Evolutionary conservation across 2,113 vertebrate genomes (phyloP), one percentile per base, ranked within the genome.

Genomic region (Aldabrachelys gigantea): DNA sequence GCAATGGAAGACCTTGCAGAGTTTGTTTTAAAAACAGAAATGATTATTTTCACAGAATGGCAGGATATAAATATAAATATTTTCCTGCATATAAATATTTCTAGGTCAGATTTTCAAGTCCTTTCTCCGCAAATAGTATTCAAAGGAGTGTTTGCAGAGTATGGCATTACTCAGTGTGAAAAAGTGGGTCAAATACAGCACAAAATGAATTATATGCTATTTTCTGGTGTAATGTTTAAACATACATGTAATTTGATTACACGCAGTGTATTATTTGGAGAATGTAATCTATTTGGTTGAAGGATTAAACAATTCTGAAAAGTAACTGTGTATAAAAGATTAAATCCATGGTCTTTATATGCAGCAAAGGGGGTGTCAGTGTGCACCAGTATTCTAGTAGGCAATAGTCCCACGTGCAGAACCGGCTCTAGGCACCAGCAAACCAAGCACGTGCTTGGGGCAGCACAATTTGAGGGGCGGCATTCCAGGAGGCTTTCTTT

Each of bases 241-340:
- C 11, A 62, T 59, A 50, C 13, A 41, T 82, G 24, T 52, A 59
- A 87, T 76, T 84, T 59, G 4, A 89, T 90, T 91, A 79, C 10
- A 21, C 35, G 10, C 1, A 76, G 49, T 25, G 87, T 89, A 76
- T 76, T 35, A 54, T 41, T 84, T 5, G n/a, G 11, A 54, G 8
- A 57, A 80, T 91, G 78, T 52, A 24, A 90, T 52, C 52, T 87
- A 93, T 79, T 75, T 87, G 86, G 59, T 87, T 84, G 27, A 59
- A 95, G 90, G 31, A 82, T 90, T 90, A 82, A 65, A 87, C 52
- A 53, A 92, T 75, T 54, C 1, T 2, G 78, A 89, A 92, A 91
- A 83, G 83, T 0, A 0, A 82, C 1, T 2, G 79, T 24, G 82
- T 13, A 84, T 8, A 59, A 85, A 91, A 85, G 47, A 84, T 76